Conservation (phyloP, 2,113 vertebrate species). For the Corvus cornix region DNA sequence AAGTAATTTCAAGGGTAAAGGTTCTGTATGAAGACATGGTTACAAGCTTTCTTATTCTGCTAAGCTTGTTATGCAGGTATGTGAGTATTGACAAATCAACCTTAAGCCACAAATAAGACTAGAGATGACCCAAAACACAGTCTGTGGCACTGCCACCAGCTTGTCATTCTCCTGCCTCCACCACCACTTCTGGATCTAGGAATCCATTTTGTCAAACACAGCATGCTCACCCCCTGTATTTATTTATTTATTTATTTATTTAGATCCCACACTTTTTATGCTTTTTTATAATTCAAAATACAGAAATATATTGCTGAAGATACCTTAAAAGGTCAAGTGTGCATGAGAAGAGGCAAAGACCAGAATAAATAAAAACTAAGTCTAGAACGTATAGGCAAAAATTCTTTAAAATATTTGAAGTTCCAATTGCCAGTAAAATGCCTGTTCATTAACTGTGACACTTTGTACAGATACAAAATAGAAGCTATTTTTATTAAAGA, state of each 20-base stretch:
- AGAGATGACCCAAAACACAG: background rate
- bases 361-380: background rate
- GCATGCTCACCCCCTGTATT: background rate
- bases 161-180: background rate
- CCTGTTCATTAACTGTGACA: conserved; percentile 16
- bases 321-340: background rate
- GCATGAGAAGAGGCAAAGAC: background rate
- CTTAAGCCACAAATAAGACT: background rate
- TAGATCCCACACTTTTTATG: background rate
- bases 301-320: background rate
- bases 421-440: background rate
- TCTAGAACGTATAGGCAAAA: background rate
- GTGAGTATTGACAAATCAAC: background rate
- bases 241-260: background rate
- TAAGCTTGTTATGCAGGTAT: background rate
- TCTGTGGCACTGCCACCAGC: background rate
- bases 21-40: background rate
- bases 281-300: background rate
- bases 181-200: background rate
- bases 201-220: background rate
- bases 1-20: background rate
- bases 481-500: conserved; percentile 50
- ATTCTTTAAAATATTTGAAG: background rate
- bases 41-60: background rate
- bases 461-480: conserved; percentile 1